Base-by-base conservation (phyloP, 2,113 vertebrate species). In the Oryzias curvinotus region DNA sequence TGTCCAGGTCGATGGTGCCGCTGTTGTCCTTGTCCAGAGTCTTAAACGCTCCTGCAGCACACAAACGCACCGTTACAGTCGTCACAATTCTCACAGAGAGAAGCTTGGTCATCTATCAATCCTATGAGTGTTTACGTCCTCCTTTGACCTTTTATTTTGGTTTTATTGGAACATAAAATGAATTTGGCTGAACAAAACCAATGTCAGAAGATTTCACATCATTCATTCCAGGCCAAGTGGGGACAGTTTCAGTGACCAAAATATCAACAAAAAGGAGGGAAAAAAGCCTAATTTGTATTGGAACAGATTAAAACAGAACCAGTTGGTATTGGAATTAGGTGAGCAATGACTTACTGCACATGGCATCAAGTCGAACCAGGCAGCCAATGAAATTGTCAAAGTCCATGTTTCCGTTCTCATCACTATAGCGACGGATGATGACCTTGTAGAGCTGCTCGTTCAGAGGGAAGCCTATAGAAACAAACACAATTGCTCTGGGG, bases 351-450 rank as follows among this genome's bases (percentile, higher is more conserved):
- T 95, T 78, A 77, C 95, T 89, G 83, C 96, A 98, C 97, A 98
- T 98, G 80, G 94, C 91, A 47, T 99, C 96, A 75, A 98, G 88
- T 4, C 95, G 92, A 19, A 98, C 94, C 83, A 98, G 68, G 81
- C 95, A 98, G 83, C 93, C 91, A 8, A 98, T 92, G 84, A 92
- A 99, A 75, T 88, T 95, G 81, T 97, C 97, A 63, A 98, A 99
- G 78, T 98, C 94, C 92, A 98, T 92, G 81, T 89, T 58, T 0
- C 93, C 93, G 0, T 91, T 70, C 7, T 95, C 92, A 0, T 92
- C 82, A 0, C 92, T 86, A 0, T 96, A 98, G 0, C 95, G 92
- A 58, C 91, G 94, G 44, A 89, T 6, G 0, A 99, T 86, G 72
- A 95, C 59, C 3, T 77, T 78, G 75, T 84, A 88, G 4, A 98